These are phyloP conservation scores for Meteorus cinctellus DNA, from an alignment of 2,888 invertebrate species.

Conservation along the genomic window DNA sequence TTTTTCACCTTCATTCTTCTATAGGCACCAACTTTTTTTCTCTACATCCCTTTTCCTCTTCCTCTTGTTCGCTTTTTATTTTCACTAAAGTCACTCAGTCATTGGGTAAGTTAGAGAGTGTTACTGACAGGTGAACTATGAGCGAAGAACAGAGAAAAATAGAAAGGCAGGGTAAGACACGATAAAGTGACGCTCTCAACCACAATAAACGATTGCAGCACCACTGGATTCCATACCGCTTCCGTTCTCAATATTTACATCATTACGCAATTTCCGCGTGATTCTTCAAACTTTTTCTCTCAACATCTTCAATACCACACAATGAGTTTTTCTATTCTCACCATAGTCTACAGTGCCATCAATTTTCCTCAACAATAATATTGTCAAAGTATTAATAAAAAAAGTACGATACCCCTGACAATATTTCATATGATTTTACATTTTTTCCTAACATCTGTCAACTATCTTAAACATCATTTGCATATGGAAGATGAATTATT, in stretches of 20 bases:
- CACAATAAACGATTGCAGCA: conserved; percentile 37
- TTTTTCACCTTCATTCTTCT: conserved; percentile 20
- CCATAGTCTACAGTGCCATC: background rate
- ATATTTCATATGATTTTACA: background rate
- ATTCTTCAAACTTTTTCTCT: background rate
- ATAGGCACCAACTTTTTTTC: conserved; percentile 29
- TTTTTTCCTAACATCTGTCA: background rate
- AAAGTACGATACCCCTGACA: background rate
- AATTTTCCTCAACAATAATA: background rate
- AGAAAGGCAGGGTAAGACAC: conserved; percentile 8
- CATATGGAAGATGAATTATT: background rate
- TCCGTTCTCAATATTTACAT: conserved; percentile 27
- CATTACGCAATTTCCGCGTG: background rate
- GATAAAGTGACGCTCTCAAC: background rate
- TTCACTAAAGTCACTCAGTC: conserved; percentile 59
- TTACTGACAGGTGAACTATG: conserved; percentile 54
- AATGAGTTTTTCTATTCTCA: background rate
- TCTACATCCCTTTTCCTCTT: conserved; percentile 5
- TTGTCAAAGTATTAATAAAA: background rate
- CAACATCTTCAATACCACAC: background rate
- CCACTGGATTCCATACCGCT: conserved; percentile 34
- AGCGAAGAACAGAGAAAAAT: conserved; percentile 20
- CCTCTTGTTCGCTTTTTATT: conserved; percentile 17
- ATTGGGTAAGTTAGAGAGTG: conserved; percentile 55
- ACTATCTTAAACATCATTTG: background rate